Conservation (phyloP, 2,888 invertebrate genomes). For the Napeogenes sylphis region DNA sequence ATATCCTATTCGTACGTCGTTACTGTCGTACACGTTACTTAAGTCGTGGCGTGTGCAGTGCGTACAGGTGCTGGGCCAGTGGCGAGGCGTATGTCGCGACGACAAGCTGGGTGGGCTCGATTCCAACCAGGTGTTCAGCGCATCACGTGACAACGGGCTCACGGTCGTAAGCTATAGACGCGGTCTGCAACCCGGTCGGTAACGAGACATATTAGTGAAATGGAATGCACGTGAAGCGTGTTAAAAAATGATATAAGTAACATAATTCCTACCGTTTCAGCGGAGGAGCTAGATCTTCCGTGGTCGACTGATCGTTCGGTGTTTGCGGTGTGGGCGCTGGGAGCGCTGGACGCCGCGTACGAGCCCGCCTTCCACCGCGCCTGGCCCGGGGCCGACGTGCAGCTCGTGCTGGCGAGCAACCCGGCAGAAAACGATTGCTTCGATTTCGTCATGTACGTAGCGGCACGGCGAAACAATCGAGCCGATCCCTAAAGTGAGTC, state of each 20-base stretch:
- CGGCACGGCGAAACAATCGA: too few species aligned
- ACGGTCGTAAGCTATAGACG: slow-evolving; percentile 88
- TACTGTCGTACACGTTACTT: neutral
- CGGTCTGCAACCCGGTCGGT: slow-evolving; percentile 82
- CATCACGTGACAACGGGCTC: slow-evolving; percentile 84
- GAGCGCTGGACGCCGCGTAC: slow-evolving; percentile 84
- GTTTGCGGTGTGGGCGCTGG: slow-evolving; percentile 90
- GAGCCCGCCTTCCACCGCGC: slow-evolving; percentile 91
- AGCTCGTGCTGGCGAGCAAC: slow-evolving; percentile 81
- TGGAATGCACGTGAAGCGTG: too few species aligned
- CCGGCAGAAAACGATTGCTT: slow-evolving; percentile 85
- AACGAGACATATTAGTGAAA: too few species aligned
- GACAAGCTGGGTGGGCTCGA: slow-evolving; percentile 88
- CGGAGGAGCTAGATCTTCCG: slow-evolving; percentile 86
- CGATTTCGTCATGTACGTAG: slow-evolving; percentile 79
- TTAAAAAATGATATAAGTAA: too few species aligned
- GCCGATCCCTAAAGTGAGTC: neutral
- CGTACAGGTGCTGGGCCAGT: slow-evolving; percentile 89
- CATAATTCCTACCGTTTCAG: slow-evolving; percentile 53
- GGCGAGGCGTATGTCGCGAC: slow-evolving; percentile 92
- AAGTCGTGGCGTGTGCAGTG: slow-evolving; percentile 72
- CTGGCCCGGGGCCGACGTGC: slow-evolving; percentile 84
- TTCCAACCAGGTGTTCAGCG: slow-evolving; percentile 87
- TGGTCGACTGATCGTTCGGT: slow-evolving; percentile 81
- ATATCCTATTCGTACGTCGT: neutral